Percentiles rank a stretch among this genome's conserved stretches.
These are phyloP conservation scores for Tarsius wallacei DNA, from an alignment of 2,797 vertebrate genomes.

Conservation along the genomic window DNA sequence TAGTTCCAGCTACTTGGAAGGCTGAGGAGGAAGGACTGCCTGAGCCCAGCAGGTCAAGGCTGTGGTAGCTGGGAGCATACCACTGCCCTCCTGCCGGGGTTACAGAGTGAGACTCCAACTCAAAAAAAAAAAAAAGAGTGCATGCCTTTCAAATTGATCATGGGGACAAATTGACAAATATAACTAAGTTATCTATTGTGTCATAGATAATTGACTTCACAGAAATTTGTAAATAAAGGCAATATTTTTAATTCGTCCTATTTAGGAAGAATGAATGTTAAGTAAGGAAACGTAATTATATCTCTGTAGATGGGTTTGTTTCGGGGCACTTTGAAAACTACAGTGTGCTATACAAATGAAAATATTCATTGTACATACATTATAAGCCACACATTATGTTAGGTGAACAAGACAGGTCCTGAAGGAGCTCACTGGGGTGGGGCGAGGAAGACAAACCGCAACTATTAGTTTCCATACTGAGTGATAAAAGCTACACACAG, in stretches of 20 bases:
- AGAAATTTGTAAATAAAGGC: neutral
- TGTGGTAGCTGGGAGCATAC: no score
- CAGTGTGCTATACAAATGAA: neutral
- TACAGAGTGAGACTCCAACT: no score
- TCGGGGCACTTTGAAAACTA: neutral
- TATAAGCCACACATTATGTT: neutral
- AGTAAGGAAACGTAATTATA: neutral
- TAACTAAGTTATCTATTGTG: no score
- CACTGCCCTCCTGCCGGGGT: no score
- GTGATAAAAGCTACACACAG: neutral
- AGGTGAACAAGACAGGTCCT: neutral
- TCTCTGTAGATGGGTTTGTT: neutral
- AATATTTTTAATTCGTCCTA: slow-evolving; percentile 32
- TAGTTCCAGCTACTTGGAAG: no score
- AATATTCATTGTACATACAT: neutral
- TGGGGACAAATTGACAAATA: no score
- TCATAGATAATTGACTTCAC: neutral
- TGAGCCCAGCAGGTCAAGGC: no score
- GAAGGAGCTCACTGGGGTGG: neutral
- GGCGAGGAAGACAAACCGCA: neutral
- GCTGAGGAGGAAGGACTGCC: no score
- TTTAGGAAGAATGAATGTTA: neutral
- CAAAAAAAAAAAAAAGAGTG: no score
- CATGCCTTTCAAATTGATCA: no score
- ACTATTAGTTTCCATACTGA: neutral